phyloP scores from a whole-genome alignment of 2,797 vertebrate species.

The Potorous gilbertii region DNA sequence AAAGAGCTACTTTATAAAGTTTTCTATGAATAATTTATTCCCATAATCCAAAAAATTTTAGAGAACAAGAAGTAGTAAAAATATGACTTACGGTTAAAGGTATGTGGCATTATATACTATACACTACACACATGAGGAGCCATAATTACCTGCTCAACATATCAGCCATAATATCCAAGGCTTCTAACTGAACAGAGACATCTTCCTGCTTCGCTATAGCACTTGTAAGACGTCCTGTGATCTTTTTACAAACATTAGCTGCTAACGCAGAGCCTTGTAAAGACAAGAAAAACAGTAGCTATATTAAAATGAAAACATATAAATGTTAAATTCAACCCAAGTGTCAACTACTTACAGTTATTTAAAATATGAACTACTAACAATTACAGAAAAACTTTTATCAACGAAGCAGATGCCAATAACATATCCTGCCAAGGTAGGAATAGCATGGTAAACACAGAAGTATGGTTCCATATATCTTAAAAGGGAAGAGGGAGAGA shows the following conservation, averaged over 20 bases:
- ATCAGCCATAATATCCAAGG: constrained; percentile 99
- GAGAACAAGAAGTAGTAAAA: constrained; percentile 25
- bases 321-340: constrained; percentile 6
- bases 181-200: constrained; percentile 98
- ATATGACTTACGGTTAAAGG: constrained; percentile 13
- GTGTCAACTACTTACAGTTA: constrained; percentile 53
- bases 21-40: neutral
- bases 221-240: constrained; percentile 98
- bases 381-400: neutral
- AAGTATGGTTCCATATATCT: neutral
- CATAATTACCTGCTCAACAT: constrained; percentile 96
- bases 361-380: neutral
- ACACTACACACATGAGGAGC: constrained; percentile 25
- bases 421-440: neutral
- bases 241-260: constrained; percentile 99
- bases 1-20: neutral
- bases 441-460: neutral
- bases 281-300: constrained; percentile 59
- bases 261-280: constrained; percentile 94
- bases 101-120: neutral
- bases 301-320: constrained; percentile 26
- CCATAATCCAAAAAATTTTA: neutral
- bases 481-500: neutral
- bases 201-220: constrained; percentile 99
- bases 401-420: neutral